A percentile compares a stretch with the other conserved stretches of the same genome.
Conservation (phyloP, 2,797 vertebrate genomes). For the Nannoperca obscura region DNA sequence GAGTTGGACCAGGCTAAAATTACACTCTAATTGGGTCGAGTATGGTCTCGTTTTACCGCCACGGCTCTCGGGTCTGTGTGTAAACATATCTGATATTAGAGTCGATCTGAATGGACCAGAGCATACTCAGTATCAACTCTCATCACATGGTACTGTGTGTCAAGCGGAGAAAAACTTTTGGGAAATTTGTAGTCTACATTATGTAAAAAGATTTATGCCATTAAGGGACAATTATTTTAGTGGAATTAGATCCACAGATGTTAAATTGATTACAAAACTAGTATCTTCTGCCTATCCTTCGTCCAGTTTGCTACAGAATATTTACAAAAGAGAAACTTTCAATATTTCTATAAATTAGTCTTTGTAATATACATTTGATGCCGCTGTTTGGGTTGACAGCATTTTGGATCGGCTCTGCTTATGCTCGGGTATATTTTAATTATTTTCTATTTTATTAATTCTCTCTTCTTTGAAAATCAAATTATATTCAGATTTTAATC, state of each 20-base stretch:
- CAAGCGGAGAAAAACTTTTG: neutral
- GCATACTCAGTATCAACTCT: neutral
- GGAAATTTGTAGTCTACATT: neutral
- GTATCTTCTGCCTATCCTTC: neutral
- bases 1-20: neutral
- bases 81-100: neutral
- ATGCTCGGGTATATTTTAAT: neutral
- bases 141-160: neutral
- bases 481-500: neutral
- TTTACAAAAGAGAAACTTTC: neutral
- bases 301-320: neutral
- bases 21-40: neutral
- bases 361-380: neutral
- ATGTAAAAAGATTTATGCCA: neutral
- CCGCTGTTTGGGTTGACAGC: neutral
- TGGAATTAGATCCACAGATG: neutral
- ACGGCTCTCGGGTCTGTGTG: neutral
- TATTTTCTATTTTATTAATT: too few relatives aligned
- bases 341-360: neutral
- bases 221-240: neutral
- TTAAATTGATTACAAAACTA: neutral
- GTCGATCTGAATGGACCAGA: neutral
- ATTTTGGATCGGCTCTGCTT: neutral
- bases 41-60: neutral
- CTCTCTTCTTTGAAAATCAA: neutral